phyloP scores from a whole-genome alignment of 1,140 invertebrate genomes.

The Ditylenchus dipsaci region DNA sequence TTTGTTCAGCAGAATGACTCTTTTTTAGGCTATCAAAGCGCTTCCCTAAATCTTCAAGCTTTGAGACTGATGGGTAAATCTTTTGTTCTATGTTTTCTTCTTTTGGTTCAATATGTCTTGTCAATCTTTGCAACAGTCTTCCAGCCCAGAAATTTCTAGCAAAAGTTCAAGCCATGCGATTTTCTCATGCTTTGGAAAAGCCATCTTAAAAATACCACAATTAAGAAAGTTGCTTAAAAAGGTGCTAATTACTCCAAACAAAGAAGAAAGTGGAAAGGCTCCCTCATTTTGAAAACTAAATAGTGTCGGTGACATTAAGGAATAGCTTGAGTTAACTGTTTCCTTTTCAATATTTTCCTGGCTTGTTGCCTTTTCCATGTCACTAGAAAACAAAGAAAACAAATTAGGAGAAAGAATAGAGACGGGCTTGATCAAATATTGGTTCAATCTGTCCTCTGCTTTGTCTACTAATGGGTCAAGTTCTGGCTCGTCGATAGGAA shows the following conservation, averaged over 20 bases:
- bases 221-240: not conserved
- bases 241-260: constrained; percentile 16
- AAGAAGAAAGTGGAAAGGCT: constrained; percentile 20
- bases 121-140: constrained; percentile 1
- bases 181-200: constrained; percentile 9
- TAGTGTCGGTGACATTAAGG: constrained; percentile 27
- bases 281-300: constrained; percentile 34
- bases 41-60: constrained; percentile 12
- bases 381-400: constrained; percentile 19
- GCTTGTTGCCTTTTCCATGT: not conserved
- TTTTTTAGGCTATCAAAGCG: constrained; percentile 4
- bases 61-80: constrained; percentile 9
- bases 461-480: constrained; percentile 16
- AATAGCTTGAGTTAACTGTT: not conserved
- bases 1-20: constrained; percentile 9
- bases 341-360: not conserved
- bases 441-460: constrained; percentile 5
- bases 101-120: not conserved
- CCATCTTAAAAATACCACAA: not conserved
- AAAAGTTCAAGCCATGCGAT: constrained; percentile 22
- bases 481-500: not conserved
- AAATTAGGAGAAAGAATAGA: constrained; percentile 25
- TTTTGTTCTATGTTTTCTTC: constrained; percentile 2
- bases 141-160: constrained; percentile 18
- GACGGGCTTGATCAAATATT: constrained; percentile 14